phyloP scores from a whole-genome alignment of 2,113 vertebrate genomes.

The Charadrius vociferus region DNA sequence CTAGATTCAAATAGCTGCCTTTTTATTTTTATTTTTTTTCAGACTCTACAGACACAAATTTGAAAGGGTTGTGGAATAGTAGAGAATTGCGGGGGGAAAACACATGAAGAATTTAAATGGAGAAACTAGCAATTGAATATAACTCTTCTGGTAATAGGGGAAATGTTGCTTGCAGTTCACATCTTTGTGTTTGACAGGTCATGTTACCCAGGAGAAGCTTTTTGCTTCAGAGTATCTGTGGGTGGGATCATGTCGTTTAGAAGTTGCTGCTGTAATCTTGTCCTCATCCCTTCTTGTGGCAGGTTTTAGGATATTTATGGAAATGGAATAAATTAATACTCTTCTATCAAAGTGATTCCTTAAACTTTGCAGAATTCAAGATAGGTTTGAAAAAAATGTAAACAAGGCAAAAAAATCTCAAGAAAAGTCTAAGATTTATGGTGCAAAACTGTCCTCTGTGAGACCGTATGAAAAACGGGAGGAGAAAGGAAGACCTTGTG shows the following conservation, averaged over 20 bases:
- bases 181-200: constrained; percentile 10
- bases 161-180: neutral
- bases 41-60: neutral
- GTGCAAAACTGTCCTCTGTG: neutral
- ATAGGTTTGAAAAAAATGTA: neutral
- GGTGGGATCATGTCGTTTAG: neutral
- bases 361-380: neutral
- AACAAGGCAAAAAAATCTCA: neutral
- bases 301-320: neutral
- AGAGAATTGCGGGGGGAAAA: neutral
- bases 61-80: neutral
- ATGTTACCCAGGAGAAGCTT: neutral
- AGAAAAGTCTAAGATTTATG: neutral
- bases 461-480: neutral
- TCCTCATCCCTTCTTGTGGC: neutral
- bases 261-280: neutral
- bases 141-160: neutral
- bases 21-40: neutral
- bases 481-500: neutral
- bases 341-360: neutral
- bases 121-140: neutral
- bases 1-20: neutral
- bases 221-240: neutral
- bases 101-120: neutral
- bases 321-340: neutral